Evolutionary conservation across 2,113 vertebrate genomes (phyloP).

Genomic region (Tupaia chinensis): DNA sequence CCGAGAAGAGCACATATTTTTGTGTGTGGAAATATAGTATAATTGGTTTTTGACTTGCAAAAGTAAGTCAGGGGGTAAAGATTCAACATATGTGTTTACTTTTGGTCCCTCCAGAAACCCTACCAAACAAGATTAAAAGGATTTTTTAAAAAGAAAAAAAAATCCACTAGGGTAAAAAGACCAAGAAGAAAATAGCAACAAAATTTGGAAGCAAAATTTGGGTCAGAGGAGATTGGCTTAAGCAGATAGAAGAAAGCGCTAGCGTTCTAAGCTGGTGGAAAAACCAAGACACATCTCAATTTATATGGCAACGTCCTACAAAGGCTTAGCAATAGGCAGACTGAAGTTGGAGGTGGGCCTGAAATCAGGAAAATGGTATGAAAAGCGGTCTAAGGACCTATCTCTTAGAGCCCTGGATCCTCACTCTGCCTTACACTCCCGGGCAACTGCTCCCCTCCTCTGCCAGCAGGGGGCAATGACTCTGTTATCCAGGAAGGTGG

Average conservation of each 20-base stretch:
- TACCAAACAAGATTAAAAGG: not conserved
- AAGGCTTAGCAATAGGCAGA: not conserved
- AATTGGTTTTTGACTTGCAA: not conserved
- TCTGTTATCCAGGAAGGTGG: not conserved
- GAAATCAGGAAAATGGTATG: not conserved
- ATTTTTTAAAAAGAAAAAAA: conserved; percentile 32
- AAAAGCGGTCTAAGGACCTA: not conserved
- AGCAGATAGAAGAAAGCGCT: not conserved
- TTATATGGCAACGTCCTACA: not conserved
- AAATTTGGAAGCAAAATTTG: not conserved
- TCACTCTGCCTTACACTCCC: not conserved
- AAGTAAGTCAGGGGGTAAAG: not conserved
- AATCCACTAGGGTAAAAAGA: not conserved
- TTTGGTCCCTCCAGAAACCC: not conserved
- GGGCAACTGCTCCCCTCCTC: not conserved
- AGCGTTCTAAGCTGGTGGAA: not conserved
- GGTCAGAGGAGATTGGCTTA: not conserved
- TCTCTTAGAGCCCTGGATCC: not conserved
- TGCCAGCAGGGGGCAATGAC: not conserved
- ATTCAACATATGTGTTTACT: conserved; percentile 8
- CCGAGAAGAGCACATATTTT: not conserved
- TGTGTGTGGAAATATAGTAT: not conserved
- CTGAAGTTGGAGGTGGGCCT: not conserved
- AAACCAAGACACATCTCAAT: not conserved
- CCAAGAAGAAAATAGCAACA: not conserved